These are phyloP conservation scores for Condylura cristata DNA, from an alignment of 2,113 vertebrate species.

Conservation along the genomic window DNA sequence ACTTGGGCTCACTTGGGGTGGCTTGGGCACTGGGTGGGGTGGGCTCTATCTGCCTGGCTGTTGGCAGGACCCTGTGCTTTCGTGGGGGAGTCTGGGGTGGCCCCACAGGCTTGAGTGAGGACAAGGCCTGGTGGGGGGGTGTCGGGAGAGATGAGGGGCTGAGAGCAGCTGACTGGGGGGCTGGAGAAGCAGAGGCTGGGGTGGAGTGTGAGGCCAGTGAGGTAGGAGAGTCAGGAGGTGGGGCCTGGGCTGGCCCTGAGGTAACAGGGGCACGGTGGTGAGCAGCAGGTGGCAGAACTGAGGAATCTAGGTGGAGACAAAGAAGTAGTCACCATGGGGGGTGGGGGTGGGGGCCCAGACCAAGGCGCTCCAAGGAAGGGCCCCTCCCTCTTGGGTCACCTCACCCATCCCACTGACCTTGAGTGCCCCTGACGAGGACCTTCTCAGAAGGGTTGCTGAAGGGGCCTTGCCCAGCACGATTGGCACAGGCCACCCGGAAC, in stretches of 20 bases:
- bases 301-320: slow-evolving; percentile 83
- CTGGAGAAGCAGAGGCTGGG: slow-evolving; percentile 11
- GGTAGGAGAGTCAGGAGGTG: slow-evolving; percentile 74
- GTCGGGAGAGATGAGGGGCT: not conserved
- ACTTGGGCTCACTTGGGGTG: slow-evolving; percentile 57
- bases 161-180: slow-evolving; percentile 36
- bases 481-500: slow-evolving; percentile 97
- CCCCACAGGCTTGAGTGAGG: not conserved
- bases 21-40: slow-evolving; percentile 43
- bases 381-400: not conserved
- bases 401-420: slow-evolving; percentile 83
- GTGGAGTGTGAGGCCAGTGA: slow-evolving; percentile 56
- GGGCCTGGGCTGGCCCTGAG: slow-evolving; percentile 66
- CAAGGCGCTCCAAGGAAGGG: not conserved
- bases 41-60: slow-evolving; percentile 48
- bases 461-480: slow-evolving; percentile 96
- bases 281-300: slow-evolving; percentile 81
- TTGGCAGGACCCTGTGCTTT: slow-evolving; percentile 82
- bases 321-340: not conserved
- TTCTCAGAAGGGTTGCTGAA: slow-evolving; percentile 93
- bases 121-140: slow-evolving; percentile 69
- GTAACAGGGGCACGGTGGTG: slow-evolving; percentile 81
- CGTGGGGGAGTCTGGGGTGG: slow-evolving; percentile 66
- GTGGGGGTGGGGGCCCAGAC: not conserved
- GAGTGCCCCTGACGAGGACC: slow-evolving; percentile 86